Evolutionary conservation across 2,888 invertebrate species (phyloP).

Genomic region (Callinectes sapidus): DNA sequence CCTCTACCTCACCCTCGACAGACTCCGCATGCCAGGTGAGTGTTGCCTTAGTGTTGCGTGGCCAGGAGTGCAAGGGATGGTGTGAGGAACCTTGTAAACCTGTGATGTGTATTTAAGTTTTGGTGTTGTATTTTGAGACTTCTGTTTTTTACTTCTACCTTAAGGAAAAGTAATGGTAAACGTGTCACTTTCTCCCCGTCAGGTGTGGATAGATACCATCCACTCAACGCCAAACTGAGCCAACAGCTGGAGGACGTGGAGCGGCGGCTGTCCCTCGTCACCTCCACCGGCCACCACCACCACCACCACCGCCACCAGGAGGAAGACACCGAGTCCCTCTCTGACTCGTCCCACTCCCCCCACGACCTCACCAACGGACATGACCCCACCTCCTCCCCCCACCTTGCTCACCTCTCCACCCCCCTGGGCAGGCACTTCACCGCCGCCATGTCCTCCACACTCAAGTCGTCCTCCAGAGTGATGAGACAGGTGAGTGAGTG

Average conservation of each 20-base stretch:
- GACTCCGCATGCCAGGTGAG: constrained; percentile 71
- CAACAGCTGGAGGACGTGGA: constrained; percentile 69
- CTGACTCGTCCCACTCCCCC: constrained; percentile 59
- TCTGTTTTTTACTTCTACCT: too few relatives aligned
- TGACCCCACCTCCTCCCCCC: constrained; percentile 32
- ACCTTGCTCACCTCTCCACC: neutral
- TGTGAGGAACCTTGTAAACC: too few relatives aligned
- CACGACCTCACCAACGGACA: constrained; percentile 62
- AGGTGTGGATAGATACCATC: constrained; percentile 69
- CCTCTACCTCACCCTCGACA: constrained; percentile 72
- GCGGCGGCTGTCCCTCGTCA: constrained; percentile 55
- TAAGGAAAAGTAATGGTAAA: too few relatives aligned
- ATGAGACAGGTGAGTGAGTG: neutral
- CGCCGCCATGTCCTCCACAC: neutral
- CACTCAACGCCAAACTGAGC: constrained; percentile 67
- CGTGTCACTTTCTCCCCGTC: neutral
- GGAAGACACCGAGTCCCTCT: constrained; percentile 56
- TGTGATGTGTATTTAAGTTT: too few relatives aligned
- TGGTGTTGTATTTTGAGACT: too few relatives aligned
- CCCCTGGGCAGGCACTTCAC: neutral
- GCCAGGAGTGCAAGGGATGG: too few relatives aligned
- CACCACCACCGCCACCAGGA: constrained; percentile 35
- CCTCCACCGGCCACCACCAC: neutral
- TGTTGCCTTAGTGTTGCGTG: too few relatives aligned
- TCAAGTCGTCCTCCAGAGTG: neutral